These are phyloP conservation scores for Amphipoea oculea DNA, from an alignment of 2,888 invertebrate species.

Conservation along the genomic window DNA sequence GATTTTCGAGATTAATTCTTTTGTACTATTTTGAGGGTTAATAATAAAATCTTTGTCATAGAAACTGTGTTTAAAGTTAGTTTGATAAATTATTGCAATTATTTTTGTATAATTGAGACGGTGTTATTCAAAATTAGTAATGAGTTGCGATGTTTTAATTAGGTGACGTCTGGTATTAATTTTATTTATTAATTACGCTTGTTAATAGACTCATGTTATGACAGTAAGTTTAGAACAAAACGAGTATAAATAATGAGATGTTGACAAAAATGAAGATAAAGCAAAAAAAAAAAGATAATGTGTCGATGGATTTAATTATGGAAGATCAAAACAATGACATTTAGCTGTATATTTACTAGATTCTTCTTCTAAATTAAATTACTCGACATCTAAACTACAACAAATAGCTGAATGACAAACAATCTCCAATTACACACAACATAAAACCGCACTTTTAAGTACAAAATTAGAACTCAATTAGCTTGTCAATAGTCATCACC, in stretches of 20 bases:
- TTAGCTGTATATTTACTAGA: background rate
- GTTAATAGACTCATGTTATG: background rate
- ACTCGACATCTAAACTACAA: background rate
- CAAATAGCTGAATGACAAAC: conserved; percentile 6
- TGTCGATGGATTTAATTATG: background rate
- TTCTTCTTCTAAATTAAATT: background rate
- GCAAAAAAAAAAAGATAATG: background rate
- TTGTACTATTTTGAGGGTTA: conserved; percentile 81
- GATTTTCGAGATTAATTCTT: conserved; percentile 86
- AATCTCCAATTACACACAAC: conserved; percentile 28
- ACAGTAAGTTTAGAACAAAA: background rate
- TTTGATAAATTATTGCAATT: conserved; percentile 81
- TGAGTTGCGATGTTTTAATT: conserved; percentile 54
- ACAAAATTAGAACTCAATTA: conserved; percentile 80
- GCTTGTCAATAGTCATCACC: conserved; percentile 73
- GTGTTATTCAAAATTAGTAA: conserved; percentile 58
- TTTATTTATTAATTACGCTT: conserved; percentile 18
- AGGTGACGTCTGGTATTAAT: conserved; percentile 31
- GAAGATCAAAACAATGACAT: background rate
- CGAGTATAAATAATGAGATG: background rate
- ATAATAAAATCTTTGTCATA: conserved; percentile 80
- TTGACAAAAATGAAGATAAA: background rate
- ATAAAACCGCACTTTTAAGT: conserved; percentile 41
- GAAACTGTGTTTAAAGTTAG: conserved; percentile 77
- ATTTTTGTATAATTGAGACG: conserved; percentile 72